Percentiles rank a stretch among this genome's conserved stretches.
These are phyloP conservation scores for Pachycephala philippinensis DNA, from an alignment of 2,113 vertebrate genomes.

Conservation along the genomic window DNA sequence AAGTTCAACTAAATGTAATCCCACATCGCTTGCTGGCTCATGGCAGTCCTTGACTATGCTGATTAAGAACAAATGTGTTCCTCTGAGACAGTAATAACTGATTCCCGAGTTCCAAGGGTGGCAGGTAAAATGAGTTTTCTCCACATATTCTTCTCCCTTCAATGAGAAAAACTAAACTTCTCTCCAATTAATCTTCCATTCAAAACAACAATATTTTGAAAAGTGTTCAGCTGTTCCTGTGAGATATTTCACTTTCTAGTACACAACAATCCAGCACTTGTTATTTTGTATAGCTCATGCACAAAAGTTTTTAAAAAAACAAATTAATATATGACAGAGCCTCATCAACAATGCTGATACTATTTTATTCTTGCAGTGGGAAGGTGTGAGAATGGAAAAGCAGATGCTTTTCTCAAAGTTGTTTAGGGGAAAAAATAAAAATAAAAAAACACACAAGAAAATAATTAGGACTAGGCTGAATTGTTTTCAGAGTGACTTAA, in stretches of 20 bases:
- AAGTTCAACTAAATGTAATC: neutral
- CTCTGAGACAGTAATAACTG: neutral
- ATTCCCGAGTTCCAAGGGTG: neutral
- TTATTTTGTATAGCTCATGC: neutral
- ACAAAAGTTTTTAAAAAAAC: neutral
- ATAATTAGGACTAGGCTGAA: neutral
- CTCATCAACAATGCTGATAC: neutral
- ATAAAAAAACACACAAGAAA: rapidly evolving
- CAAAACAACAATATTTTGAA: neutral
- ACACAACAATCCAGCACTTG: neutral
- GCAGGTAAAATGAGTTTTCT: neutral
- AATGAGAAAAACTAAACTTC: neutral
- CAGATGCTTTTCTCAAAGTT: neutral
- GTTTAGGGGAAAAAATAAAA: neutral
- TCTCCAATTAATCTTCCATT: neutral
- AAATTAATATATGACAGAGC: neutral
- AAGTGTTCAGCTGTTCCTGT: neutral
- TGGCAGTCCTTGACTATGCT: neutral
- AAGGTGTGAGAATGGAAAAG: neutral
- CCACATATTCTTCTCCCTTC: neutral
- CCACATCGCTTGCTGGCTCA: neutral
- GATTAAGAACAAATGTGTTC: neutral
- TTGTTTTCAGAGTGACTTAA: neutral
- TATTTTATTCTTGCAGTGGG: neutral
- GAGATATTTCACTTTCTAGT: neutral